A percentile compares a stretch with the other conserved stretches of the same genome.
These are phyloP conservation scores for Tetranychus urticae DNA, from an alignment of 1,140 invertebrate species.

Conservation along the genomic window DNA sequence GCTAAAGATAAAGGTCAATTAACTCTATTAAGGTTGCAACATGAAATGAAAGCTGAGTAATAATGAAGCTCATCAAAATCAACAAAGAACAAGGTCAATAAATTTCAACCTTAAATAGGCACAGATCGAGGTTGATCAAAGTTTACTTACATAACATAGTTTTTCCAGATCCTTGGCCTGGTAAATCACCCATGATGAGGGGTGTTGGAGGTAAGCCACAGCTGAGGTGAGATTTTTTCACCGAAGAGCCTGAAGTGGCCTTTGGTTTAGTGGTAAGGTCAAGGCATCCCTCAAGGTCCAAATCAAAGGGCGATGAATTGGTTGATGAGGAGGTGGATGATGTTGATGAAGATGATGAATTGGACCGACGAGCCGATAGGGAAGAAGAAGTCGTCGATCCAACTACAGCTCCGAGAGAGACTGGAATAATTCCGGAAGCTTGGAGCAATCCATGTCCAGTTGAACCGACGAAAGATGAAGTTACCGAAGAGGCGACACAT, in stretches of 20 bases:
- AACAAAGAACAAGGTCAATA: too few species aligned
- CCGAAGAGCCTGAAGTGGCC: not conserved
- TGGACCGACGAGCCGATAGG: not conserved
- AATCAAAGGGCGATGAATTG: not conserved
- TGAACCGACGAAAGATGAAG: not conserved
- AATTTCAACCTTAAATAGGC: not conserved
- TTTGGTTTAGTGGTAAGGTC: not conserved
- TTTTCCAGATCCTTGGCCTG: conserved; percentile 2
- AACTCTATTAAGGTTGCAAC: too few species aligned
- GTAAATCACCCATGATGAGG: conserved; percentile 3
- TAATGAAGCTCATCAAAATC: too few species aligned
- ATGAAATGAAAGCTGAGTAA: too few species aligned
- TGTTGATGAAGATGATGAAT: conserved; percentile 1
- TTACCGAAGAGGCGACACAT: not conserved
- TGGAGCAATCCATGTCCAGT: not conserved
- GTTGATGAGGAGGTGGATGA: conserved; percentile 2
- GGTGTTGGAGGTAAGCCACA: not conserved
- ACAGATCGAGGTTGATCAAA: not conserved
- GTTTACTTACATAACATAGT: conserved; percentile 2
- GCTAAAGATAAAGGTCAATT: too few species aligned
- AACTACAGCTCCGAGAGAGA: not conserved
- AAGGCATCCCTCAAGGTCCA: conserved; percentile 3
- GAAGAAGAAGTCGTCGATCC: not conserved
- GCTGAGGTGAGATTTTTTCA: too few species aligned
- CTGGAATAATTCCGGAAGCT: not conserved